Percentiles rank a stretch among this genome's conserved stretches.
Conservation (phyloP, 2,797 vertebrate species). For the Coreius guichenoti region DNA sequence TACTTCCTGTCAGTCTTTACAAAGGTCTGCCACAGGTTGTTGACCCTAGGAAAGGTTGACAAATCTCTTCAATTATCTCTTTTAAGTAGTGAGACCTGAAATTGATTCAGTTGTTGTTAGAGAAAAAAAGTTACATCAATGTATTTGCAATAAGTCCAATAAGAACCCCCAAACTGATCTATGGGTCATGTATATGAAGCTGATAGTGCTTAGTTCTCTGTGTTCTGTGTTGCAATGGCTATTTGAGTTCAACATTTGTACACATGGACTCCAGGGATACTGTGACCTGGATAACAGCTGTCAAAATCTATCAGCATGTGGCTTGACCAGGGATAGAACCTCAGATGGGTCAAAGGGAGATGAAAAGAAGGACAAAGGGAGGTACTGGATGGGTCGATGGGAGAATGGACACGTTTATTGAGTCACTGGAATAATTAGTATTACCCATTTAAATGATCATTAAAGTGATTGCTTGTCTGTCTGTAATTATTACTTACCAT, state of each 20-base stretch:
- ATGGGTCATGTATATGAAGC: neutral
- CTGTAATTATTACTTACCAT: neutral
- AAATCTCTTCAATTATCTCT: constrained; percentile 21
- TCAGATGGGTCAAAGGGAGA: constrained; percentile 41
- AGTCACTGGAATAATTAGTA: constrained; percentile 9
- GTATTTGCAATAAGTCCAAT: neutral
- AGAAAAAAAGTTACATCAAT: neutral
- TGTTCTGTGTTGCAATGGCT: constrained; percentile 51
- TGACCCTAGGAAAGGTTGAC: constrained; percentile 34
- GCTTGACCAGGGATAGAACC: constrained; percentile 35
- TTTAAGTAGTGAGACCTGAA: constrained; percentile 5
- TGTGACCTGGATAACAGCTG: constrained; percentile 55
- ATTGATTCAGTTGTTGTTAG: neutral
- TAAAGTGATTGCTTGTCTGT: neutral
- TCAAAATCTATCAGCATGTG: constrained; percentile 50
- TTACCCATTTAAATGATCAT: neutral
- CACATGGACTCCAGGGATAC: constrained; percentile 55
- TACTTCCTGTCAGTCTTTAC: constrained; percentile 32
- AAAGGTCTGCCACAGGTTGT: constrained; percentile 15
- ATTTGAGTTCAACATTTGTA: constrained; percentile 52
- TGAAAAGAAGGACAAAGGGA: constrained; percentile 19
- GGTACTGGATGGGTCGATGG: neutral
- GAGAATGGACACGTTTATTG: constrained; percentile 2
- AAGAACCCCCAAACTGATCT: neutral
- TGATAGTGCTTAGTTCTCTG: constrained; percentile 23